Conservation (phyloP, 2,888 invertebrate genomes). For the Selenia dentaria region DNA sequence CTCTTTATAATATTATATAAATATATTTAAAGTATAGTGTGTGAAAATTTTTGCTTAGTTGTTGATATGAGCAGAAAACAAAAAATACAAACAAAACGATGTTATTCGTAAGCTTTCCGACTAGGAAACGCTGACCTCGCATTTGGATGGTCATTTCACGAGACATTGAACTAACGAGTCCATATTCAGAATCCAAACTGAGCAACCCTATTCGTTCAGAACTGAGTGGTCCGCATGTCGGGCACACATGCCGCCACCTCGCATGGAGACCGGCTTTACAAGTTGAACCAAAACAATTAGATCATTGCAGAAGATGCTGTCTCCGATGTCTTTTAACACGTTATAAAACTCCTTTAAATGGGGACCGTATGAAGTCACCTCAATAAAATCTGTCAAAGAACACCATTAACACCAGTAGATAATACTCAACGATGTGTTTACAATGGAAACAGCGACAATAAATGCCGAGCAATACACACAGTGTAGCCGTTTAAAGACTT, state of each 20-base stretch:
- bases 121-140: slow-evolving; percentile 33
- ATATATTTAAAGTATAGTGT: no score
- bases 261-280: slow-evolving; percentile 52
- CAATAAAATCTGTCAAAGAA: slow-evolving; percentile 32
- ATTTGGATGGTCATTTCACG: slow-evolving; percentile 45
- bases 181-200: slow-evolving; percentile 43
- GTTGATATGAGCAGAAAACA: no score
- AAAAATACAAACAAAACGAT: no score
- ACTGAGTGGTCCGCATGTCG: slow-evolving; percentile 32
- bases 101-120: no score
- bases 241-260: slow-evolving; percentile 44
- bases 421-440: slow-evolving; percentile 32
- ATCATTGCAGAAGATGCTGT: slow-evolving; percentile 48
- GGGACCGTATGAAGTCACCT: slow-evolving; percentile 31
- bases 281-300: slow-evolving; percentile 68
- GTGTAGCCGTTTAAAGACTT: slow-evolving; percentile 34
- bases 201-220: slow-evolving; percentile 62
- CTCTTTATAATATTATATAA: no score
- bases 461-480: slow-evolving; percentile 14
- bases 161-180: slow-evolving; percentile 54
- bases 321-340: slow-evolving; percentile 46
- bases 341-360: slow-evolving; percentile 50
- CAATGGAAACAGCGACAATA: slow-evolving; percentile 34
- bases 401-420: slow-evolving; percentile 25
- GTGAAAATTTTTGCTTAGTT: no score